Base-by-base conservation (phyloP, 1,140 invertebrate genomes). In the Wasmannia auropunctata region DNA sequence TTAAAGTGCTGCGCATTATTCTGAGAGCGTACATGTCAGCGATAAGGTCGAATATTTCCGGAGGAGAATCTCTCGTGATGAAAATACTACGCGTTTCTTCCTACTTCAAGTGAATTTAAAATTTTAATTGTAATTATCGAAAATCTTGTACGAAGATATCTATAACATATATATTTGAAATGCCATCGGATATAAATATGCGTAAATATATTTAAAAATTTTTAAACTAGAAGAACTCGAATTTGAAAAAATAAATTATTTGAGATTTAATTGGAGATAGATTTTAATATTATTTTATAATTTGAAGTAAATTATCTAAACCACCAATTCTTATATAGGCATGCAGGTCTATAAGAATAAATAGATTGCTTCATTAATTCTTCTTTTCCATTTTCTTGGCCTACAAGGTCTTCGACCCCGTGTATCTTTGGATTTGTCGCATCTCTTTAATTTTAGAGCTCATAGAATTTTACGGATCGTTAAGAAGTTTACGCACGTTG, bases 1-100 rank as follows among this genome's bases (percentile, higher is more conserved):
- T 79, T 65, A 65, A 77, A 77, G 37, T n/a, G 6, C 51, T n/a
- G 2, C 14, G 34, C 8, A 60, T 58, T 58, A 54, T 75, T 76
- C 16, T 10, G 0, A 28, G 16, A 60, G 25, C 11, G 2, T 28
- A 60, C 7, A 14, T n/a, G 10, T 40, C 54, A 62, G 11, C 37
- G 28, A 28, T 10, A 40, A 40, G 10, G 16, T 43, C 34, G 3
- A 22, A 14, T 72, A 72, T 72, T 54, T 72, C 54, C 14, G 11
- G 56, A 22, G 6, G 37, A 14, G 11, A 8, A 74, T 74, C 4
- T 37, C 56, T 54, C 10, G 10, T 3, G 7, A 31, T 25, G 16
- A 69, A 72, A 72, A 56, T 37, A 51, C 8, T 22, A 7, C 3
- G 6, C 0, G 46, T 34, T 34, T 72, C 54, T 22, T 56, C n/a